phyloP scores from a whole-genome alignment of 2,113 vertebrate genomes.

The Dipodomys merriami region DNA sequence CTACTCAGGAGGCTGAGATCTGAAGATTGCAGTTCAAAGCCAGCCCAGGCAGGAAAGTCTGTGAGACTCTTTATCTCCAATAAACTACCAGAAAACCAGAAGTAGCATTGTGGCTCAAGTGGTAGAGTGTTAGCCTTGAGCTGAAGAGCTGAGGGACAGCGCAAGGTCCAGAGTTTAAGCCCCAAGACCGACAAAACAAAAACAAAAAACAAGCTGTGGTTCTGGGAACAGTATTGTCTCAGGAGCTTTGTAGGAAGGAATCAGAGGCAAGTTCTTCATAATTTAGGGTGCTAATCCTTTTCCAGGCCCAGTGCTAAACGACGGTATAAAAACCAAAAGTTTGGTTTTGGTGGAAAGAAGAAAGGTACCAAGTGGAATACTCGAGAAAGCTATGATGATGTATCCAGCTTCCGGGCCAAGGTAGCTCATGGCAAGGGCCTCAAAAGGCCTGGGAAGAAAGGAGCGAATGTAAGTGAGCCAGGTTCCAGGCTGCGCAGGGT shows the following conservation, averaged over 20 bases:
- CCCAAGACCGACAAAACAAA: too few relatives aligned
- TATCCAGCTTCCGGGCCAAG: slow-evolving; percentile 92
- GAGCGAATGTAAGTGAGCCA: slow-evolving; percentile 85
- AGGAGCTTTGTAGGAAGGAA: background rate
- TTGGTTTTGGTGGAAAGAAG: slow-evolving; percentile 98
- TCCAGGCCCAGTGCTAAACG: slow-evolving; percentile 93
- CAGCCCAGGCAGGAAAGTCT: too few relatives aligned
- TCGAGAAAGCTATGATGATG: slow-evolving; percentile 94
- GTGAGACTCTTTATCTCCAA: too few relatives aligned
- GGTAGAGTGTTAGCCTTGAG: too few relatives aligned
- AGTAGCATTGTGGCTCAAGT: too few relatives aligned
- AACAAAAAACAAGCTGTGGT: background rate
- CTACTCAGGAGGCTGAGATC: too few relatives aligned
- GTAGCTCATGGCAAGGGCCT: slow-evolving; percentile 90
- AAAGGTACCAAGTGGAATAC: slow-evolving; percentile 97
- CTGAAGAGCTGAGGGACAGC: too few relatives aligned
- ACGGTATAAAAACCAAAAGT: slow-evolving; percentile 96
- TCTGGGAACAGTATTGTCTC: background rate
- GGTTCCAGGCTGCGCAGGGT: background rate
- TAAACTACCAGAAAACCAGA: too few relatives aligned
- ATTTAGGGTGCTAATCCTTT: slow-evolving; percentile 54
- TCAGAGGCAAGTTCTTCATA: too few relatives aligned
- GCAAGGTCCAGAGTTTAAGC: too few relatives aligned
- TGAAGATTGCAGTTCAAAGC: too few relatives aligned
- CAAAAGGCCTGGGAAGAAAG: slow-evolving; percentile 85